phyloP scores from a whole-genome alignment of 2,888 invertebrate species.

The Drosophila paracracens region DNA sequence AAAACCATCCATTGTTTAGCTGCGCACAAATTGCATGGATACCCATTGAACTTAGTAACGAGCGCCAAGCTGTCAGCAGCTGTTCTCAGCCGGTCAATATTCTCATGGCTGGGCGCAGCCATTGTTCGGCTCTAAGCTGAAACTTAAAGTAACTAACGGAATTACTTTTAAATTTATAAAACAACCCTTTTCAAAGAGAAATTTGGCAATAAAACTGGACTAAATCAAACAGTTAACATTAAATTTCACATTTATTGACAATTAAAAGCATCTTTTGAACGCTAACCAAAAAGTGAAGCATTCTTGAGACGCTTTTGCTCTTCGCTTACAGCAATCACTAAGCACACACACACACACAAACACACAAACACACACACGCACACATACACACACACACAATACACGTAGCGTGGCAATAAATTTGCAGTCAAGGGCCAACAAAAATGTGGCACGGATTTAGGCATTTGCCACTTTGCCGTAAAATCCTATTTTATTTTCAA shows the following conservation, averaged over 20 bases:
- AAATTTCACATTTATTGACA: background rate
- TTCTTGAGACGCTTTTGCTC: conserved; percentile 1
- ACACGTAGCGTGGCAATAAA: conserved; percentile 53
- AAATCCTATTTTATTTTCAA: conserved; percentile 78
- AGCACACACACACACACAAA: conserved; percentile 3
- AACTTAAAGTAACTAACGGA: background rate
- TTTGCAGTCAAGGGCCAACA: conserved; percentile 42
- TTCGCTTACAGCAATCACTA: background rate
- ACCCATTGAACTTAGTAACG: conserved; percentile 24
- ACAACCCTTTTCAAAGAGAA: background rate
- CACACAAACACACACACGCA: background rate
- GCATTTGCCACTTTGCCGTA: conserved; percentile 62
- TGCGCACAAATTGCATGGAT: conserved; percentile 42
- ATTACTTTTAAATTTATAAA: background rate
- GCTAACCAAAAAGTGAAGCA: background rate
- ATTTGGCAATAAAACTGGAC: background rate
- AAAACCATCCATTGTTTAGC: conserved; percentile 45
- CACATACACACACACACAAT: background rate
- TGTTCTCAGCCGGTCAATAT: conserved; percentile 12
- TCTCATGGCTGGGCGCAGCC: background rate
- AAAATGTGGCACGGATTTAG: conserved; percentile 53
- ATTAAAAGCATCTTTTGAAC: background rate
- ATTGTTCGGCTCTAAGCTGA: conserved; percentile 15
- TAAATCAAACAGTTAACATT: background rate
- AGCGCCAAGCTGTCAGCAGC: conserved; percentile 10